Evolutionary conservation across 2,797 vertebrate genomes (phyloP).

Genomic region (Phoebastria nigripes): DNA sequence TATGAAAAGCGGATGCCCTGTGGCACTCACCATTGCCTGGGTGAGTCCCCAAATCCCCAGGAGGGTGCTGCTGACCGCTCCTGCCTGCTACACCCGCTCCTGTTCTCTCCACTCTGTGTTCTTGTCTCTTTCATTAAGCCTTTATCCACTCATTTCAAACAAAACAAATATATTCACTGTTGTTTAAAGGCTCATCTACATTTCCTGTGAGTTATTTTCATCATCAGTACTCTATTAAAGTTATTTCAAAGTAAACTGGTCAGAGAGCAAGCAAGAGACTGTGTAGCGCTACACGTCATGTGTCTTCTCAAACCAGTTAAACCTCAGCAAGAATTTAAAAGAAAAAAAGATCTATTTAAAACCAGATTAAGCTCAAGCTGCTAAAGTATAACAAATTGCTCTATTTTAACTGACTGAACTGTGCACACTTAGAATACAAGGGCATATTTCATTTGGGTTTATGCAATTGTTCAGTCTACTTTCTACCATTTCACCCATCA

Average conservation of each 20-base stretch:
- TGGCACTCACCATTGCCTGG: not conserved
- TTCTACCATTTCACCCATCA: constrained; percentile 63
- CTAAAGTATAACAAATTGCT: constrained; percentile 68
- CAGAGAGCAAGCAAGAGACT: not conserved
- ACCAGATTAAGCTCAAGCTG: constrained; percentile 61
- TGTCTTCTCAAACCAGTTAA: constrained; percentile 61
- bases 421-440: constrained; percentile 63
- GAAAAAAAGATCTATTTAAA: constrained; percentile 66
- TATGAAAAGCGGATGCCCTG: not conserved
- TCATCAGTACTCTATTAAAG: constrained; percentile 38
- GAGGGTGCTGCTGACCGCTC: not conserved
- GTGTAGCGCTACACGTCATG: constrained; percentile 32
- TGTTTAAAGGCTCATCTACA: constrained; percentile 53
- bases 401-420: constrained; percentile 70
- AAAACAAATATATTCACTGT: constrained; percentile 50
- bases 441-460: constrained; percentile 68
- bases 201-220: constrained; percentile 59
- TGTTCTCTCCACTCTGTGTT: not conserved
- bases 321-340: constrained; percentile 53
- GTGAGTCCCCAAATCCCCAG: not conserved
- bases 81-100: not conserved
- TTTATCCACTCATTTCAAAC: constrained; percentile 49
- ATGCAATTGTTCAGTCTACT: constrained; percentile 66
- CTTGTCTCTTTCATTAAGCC: constrained; percentile 4
- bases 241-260: constrained; percentile 59